phyloP scores from a whole-genome alignment of 2,113 vertebrate genomes.

The Ageneiosus marmoratus region DNA sequence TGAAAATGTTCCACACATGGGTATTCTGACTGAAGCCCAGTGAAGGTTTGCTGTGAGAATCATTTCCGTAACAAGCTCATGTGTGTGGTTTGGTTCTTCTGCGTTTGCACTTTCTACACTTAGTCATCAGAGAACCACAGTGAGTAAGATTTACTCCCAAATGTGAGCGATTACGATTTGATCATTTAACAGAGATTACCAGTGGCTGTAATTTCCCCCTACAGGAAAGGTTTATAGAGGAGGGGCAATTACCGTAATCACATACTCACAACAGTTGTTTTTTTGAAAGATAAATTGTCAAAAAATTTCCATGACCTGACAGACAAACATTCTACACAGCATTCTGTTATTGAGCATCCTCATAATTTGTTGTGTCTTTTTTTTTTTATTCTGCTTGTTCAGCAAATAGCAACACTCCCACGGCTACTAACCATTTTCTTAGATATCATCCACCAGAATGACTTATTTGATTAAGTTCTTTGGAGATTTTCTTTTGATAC shows the following conservation, averaged over 20 bases:
- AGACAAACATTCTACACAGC: neutral
- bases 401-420: neutral
- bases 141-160: neutral
- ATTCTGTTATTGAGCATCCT: neutral
- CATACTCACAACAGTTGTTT: neutral
- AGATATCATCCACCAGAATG: neutral
- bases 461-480: neutral
- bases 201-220: neutral
- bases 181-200: neutral
- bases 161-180: neutral
- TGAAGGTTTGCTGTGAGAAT: neutral
- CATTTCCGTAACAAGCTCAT: neutral
- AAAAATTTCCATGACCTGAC: neutral
- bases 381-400: neutral
- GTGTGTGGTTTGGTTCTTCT: neutral
- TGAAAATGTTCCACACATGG: neutral
- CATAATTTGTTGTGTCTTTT: neutral
- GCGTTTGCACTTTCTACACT: neutral
- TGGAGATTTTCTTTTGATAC: neutral
- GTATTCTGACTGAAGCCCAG: neutral
- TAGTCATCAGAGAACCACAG: neutral
- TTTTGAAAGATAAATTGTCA: neutral
- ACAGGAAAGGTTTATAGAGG: neutral
- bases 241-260: neutral
- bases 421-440: neutral